Percentiles rank a stretch among this genome's conserved stretches.
Evolutionary conservation across 2,888 invertebrate genomes (phyloP).

Genomic region (Hirtodrosophila confusa): DNA sequence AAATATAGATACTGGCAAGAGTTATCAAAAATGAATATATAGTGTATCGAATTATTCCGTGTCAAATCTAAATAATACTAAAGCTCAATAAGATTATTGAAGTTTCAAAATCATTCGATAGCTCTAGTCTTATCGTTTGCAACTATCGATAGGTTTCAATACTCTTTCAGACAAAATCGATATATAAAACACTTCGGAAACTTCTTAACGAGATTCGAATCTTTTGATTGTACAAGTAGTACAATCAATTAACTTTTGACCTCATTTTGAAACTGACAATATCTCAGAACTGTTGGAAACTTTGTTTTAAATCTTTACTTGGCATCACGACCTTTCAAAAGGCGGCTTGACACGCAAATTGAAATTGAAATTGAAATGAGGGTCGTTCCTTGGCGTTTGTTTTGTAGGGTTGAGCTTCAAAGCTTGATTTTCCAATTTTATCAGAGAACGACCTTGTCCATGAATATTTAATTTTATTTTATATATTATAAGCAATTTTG

Average conservation of each 20-base stretch:
- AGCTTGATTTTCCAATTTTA: conserved; percentile 27
- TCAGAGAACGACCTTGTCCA: conserved; percentile 56
- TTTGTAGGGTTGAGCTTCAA: not conserved
- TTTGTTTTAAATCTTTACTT: conserved; percentile 17
- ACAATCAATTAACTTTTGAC: not conserved
- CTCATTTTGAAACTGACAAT: conserved; percentile 1
- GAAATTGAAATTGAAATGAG: conserved; percentile 46
- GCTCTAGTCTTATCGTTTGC: too few relatives aligned
- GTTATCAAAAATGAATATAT: too few relatives aligned
- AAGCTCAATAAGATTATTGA: too few relatives aligned
- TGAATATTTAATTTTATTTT: conserved; percentile 46
- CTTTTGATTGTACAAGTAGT: not conserved
- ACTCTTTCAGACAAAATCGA: too few relatives aligned
- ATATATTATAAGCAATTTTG: conserved; percentile 19
- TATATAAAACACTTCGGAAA: too few relatives aligned
- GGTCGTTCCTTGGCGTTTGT: conserved; percentile 17
- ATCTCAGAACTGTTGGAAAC: conserved; percentile 11
- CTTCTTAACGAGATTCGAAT: conserved; percentile 1
- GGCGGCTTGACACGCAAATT: conserved; percentile 55
- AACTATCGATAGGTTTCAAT: too few relatives aligned
- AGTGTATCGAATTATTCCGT: too few relatives aligned
- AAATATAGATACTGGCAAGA: too few relatives aligned
- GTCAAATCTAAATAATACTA: too few relatives aligned
- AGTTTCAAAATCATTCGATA: too few relatives aligned
- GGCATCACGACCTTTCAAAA: conserved; percentile 36